These are phyloP conservation scores for Blastomussa wellsi DNA, from an alignment of 92 coral and sea anemone genomes.

Conservation along the genomic window DNA sequence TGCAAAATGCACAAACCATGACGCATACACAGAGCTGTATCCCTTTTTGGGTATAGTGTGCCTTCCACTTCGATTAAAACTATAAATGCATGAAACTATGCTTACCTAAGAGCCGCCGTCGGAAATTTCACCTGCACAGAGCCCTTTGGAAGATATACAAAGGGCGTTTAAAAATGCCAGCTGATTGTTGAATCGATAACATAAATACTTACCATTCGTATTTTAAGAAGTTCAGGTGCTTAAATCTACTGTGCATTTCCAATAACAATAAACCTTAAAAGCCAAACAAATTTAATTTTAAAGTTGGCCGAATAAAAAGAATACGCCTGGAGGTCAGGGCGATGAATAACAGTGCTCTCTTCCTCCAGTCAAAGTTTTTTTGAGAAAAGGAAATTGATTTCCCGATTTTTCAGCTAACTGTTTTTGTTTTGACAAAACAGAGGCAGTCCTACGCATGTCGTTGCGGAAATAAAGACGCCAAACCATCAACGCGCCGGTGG, in stretches of 20 bases:
- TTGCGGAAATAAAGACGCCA: too few relatives aligned
- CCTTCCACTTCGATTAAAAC: background rate
- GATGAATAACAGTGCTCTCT: background rate
- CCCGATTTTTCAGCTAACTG: background rate
- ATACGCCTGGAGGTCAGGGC: background rate
- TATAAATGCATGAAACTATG: background rate
- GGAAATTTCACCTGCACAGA: background rate
- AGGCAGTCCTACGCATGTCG: background rate
- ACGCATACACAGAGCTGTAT: too few relatives aligned
- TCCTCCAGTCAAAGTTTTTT: background rate
- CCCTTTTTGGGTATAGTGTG: too few relatives aligned
- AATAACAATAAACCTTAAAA: too few relatives aligned
- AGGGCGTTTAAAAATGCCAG: background rate
- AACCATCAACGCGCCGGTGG: too few relatives aligned
- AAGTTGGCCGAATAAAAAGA: too few relatives aligned
- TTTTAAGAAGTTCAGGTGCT: background rate
- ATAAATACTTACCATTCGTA: background rate
- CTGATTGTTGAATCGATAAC: background rate
- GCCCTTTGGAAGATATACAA: slow-evolving; percentile 1
- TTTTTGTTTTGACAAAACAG: background rate
- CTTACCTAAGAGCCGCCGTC: slow-evolving; percentile 1
- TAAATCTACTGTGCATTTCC: background rate
- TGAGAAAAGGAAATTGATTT: background rate
- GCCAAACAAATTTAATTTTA: too few relatives aligned
- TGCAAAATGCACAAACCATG: too few relatives aligned